Evolutionary conservation across 2,797 vertebrate species (phyloP), one percentile per base, ranked within the genome.

Genomic region (Poeciliopsis paucimaculata): DNA sequence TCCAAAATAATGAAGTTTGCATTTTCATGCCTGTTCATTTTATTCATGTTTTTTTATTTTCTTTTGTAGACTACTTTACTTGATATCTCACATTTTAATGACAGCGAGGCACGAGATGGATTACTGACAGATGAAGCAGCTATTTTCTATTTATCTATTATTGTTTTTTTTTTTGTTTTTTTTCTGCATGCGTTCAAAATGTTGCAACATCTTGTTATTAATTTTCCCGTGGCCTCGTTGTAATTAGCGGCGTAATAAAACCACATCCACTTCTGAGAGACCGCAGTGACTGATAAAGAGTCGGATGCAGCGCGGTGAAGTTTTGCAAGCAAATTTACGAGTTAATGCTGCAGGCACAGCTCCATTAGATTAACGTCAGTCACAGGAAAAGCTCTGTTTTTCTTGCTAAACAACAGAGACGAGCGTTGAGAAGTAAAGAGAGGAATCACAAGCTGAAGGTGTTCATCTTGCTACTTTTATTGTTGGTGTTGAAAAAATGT

Each of bases 321-420:
- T 57, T 75, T 51, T 34, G 1, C 73, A 73, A 3, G 68, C 39
- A 72, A 77, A 62, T 49, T 23, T 12, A 20, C 46, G 3, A 70
- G 73, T 80, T 73, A 46, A 60, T 43, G 51, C 43, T 64, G 70
- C 28, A 31, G 77, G 73, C 66, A 66, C 55, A 57, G 12, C 39
- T 0, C 51, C 45, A 73, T 78, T 62, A 39, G 64, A 70, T 72
- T 36, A 60, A 84, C 47, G 73, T n/a, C 55, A 76, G 18, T 68
- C 76, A 3, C 55, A 66, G 20, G 39, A 73, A 80, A 55, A 34
- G 3, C 10, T 77, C 77, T 73, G 53, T 70, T 77, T 80, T 74
- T 6, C 26, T 60, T 36, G 41, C 71, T 51, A 64, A 83, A 53
- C 28, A 57, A 70, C 28, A 34, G 43, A 49, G 43, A 34, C 39